Base-by-base conservation (phyloP, 2,888 invertebrate genomes). In the Mimas tiliae region DNA sequence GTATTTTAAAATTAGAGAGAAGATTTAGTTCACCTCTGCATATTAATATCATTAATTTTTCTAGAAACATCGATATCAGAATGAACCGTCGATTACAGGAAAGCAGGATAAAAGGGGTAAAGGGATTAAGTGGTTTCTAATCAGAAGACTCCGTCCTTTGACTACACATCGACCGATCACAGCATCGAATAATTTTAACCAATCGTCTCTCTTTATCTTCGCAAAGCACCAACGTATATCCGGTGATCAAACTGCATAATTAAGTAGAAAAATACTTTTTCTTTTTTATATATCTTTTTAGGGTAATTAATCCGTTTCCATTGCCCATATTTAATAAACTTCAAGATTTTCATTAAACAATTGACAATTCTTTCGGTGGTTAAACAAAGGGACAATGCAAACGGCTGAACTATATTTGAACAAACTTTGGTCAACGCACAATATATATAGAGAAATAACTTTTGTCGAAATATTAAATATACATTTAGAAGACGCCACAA, bases 161-260 rank as follows among this genome's bases (percentile, higher is more conserved):
- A 64, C 65, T 69, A 69, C 63, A 69, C 67, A 64, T 66, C 51
- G 62, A 50, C 42, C 63, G 27, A 81, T 77, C 84, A 89, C 87
- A 87, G 88, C 86, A 87, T 79, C 84, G 78, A 84, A 83, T 76
- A 75, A 71, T 70, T 73, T 64, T 63, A 64, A 42, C 55, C 65
- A 53, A 53, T 45, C 82, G 70, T 77, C 73, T 78, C 79, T 77
- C 73, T 72, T 74, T 76, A 79, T 77, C 77, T 79, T 80, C 83
- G 84, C 87, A 81, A 90, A 92, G 92, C 93, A 92, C 92, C 92
- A 91, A 87, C 86, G 79, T 82, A 81, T 80, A 80, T 70, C 89
- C 91, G 92, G 90, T 90, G 91, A 91, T 85, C 91, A 84, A 83
- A 86, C 84, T 81, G 87, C 52, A 42, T 51, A n/a, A n/a, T n/a